Conservation (phyloP, 2,113 vertebrate genomes). For the Coptodon rendalli region DNA sequence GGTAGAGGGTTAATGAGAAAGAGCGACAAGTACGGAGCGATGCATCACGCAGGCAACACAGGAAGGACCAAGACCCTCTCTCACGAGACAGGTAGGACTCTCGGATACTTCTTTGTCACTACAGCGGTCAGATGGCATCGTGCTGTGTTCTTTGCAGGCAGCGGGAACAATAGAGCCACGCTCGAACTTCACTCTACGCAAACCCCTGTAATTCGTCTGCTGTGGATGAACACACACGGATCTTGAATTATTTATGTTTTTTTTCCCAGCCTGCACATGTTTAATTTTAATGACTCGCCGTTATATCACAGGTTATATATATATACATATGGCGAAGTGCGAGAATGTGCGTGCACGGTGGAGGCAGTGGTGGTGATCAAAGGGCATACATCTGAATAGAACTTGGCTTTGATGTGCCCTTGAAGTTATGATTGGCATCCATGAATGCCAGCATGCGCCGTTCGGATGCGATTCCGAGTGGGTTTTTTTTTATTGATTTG, state of each 20-base stretch:
- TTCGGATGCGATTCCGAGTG: neutral
- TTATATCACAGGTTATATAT: slow-evolving; percentile 14
- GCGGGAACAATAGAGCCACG: slow-evolving; percentile 8
- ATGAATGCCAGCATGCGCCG: slow-evolving; percentile 7
- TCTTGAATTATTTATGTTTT: neutral
- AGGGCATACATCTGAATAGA: slow-evolving; percentile 54
- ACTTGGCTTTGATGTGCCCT: slow-evolving; percentile 62
- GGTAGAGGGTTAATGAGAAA: slow-evolving; percentile 71
- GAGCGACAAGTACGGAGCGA: slow-evolving; percentile 75
- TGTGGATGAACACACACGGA: neutral
- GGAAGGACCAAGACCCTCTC: slow-evolving; percentile 93
- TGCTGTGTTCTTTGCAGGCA: neutral
- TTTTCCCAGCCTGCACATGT: neutral
- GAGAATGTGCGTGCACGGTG: neutral
- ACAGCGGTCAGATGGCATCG: neutral
- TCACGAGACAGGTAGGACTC: slow-evolving; percentile 90
- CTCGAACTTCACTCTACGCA: slow-evolving; percentile 13
- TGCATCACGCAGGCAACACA: slow-evolving; percentile 86
- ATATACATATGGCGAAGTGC: neutral
- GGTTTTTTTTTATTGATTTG: neutral
- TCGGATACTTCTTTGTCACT: neutral
- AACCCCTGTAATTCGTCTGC: neutral
- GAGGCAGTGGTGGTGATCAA: slow-evolving; percentile 38
- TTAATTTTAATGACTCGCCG: neutral
- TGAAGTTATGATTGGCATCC: slow-evolving; percentile 62